Evolutionary conservation across 2,888 invertebrate genomes (phyloP), one percentile per base, ranked within the genome.

Genomic region (Athalia circularis): DNA sequence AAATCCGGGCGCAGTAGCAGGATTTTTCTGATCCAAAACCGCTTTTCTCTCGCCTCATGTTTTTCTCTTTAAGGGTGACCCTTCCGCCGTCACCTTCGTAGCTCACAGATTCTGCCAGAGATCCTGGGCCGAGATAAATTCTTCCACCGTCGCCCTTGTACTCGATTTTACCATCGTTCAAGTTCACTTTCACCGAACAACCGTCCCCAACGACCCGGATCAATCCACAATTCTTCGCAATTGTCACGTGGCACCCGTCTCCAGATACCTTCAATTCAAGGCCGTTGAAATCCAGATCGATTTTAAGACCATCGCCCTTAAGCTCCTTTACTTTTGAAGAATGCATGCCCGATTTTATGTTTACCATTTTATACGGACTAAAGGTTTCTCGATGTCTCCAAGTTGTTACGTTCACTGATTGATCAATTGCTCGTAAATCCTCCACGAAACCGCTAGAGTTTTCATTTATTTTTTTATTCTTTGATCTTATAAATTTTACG

Each of bases 121-220:
- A 82, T 9, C 85, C 83, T 3, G 84, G 77, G 0, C 88, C 88
- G 3, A 88, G 80, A 0, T 82, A 29, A 3, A 89, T 84, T 0
- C 81, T 81, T 1, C 89, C 89, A 0, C 89, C 89, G 77, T 88
- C 88, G 0, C 89, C 89, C 2, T 65, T 82, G 79, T 88, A 89
- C 75, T 86, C 85, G 29, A 88, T 85, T 9, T 82, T 81, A 0
- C 89, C 89, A 5, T 79, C 72, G 77, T 89, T 89, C 7, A 81
- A 82, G 0, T 79, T 80, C 65, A 88, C 84, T 11, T 79, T 84
- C 54, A 89, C 64, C 0, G 84, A 80, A 65, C 88, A 88, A 0
- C 88, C 89, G 50, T 89, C 89, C 1, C 89, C 89, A n/a, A 84
- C 82, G 0, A 89, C 79, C 0, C 84, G 84, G 6, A 89, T 81